Conservation (phyloP, 1,140 invertebrate species). For the Lepidurus packardi region DNA sequence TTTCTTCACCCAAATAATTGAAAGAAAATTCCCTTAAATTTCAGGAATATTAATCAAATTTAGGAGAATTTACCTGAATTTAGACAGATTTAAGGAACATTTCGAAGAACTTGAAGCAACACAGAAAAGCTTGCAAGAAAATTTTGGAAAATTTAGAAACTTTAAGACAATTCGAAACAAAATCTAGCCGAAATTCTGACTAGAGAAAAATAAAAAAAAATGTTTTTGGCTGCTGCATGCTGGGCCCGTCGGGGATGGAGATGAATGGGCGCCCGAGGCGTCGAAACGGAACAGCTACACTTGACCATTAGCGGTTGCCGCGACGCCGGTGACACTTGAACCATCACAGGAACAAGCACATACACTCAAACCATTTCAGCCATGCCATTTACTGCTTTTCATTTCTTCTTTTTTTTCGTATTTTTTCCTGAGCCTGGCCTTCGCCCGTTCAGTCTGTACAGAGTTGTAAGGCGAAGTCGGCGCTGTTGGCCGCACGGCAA, state of each 20-base stretch:
- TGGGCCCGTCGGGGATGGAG: background rate
- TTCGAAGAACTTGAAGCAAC: too few relatives aligned
- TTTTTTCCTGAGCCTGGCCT: background rate
- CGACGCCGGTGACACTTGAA: conserved; percentile 4
- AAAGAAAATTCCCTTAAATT: too few relatives aligned
- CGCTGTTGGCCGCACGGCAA: background rate
- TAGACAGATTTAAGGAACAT: too few relatives aligned
- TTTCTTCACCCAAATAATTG: too few relatives aligned
- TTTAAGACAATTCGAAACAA: too few relatives aligned
- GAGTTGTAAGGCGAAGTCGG: background rate
- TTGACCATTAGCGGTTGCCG: conserved; percentile 12
- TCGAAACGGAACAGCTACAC: conserved; percentile 21
- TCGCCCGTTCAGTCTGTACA: background rate
- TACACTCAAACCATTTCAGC: conserved; percentile 12
- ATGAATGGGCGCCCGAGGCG: conserved; percentile 8
- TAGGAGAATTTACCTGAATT: too few relatives aligned
- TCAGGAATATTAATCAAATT: too few relatives aligned
- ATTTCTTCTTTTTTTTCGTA: background rate
- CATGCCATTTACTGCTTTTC: background rate
- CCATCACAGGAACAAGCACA: conserved; percentile 18
- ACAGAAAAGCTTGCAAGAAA: too few relatives aligned
- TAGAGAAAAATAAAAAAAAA: background rate
- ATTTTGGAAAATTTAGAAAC: too few relatives aligned
- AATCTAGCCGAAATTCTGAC: background rate
- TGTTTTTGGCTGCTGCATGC: background rate